Evolutionary conservation across 2,888 invertebrate genomes (phyloP), one percentile per base, ranked within the genome.

Genomic region (Drosophila tripunctata): DNA sequence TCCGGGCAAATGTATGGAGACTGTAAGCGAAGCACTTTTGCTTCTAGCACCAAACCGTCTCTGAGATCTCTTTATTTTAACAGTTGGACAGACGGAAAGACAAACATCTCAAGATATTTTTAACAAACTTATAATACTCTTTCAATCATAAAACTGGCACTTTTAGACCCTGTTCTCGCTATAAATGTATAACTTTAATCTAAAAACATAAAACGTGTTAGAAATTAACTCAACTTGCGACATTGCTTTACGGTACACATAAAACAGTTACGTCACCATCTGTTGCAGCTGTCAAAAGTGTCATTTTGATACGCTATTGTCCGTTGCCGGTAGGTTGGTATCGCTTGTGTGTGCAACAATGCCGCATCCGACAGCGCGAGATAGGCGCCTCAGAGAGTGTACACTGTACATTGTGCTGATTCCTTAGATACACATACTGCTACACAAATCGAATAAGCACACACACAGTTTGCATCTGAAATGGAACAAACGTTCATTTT

Each of bases 281-380:
- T 48, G 56, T 43, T 54, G 56, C 54, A 68, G 44, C 57, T 70
- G 73, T 70, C 70, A 70, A 52, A 33, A 19, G 12, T 58, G 58
- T 74, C 70, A 65, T 62, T 56, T 58, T 56, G 36, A 24, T 71
- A 33, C 51, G 62, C 17, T 57, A 55, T n/a, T 40, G 48, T 44
- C 24, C 50, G 74, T 60, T 65, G 69, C 51, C 48, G 54, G 40
- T 52, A 54, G 54, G 40, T 52, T 52, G 44, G 55, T 64, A 38
- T 48, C 55, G 64, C 35, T 52, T 45, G 38, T 61, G 38, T 61
- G 45, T 43, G 66, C 36, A 58, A 77, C 71, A 83, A 75, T 78
- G 78, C 45, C 50, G 50, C 75, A 75, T 75, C 72, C 78, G 72
- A 58, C 72, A 61, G 52, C 41, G 19, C 5, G 40, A 40, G 56